Evolutionary conservation across 92 coral and sea anemone species (phyloP).

Genomic region (Virgularia gustaviana): DNA sequence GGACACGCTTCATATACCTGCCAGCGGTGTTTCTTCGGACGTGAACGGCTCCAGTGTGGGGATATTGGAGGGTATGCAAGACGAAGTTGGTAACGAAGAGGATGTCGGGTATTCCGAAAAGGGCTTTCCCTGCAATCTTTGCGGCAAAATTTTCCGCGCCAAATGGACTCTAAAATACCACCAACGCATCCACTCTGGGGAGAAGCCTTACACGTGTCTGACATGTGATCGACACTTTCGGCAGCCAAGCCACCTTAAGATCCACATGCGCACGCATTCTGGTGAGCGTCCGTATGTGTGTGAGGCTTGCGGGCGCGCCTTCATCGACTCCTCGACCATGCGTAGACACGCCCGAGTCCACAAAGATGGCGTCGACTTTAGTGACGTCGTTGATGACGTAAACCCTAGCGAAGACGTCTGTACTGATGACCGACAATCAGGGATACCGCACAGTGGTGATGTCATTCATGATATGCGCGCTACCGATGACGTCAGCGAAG

Average conservation of each 20-base stretch:
- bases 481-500: not conserved
- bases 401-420: not conserved
- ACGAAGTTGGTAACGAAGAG: constrained; percentile 7
- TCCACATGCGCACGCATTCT: constrained; percentile 31
- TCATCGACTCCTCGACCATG: constrained; percentile 35
- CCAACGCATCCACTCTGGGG: constrained; percentile 28
- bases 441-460: too few species aligned
- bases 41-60: not conserved
- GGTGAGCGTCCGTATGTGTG: constrained; percentile 26
- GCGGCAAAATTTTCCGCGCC: constrained; percentile 34
- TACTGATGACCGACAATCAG: too few species aligned
- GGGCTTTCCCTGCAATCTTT: constrained; percentile 13
- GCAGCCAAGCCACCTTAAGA: constrained; percentile 28
- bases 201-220: constrained; percentile 34
- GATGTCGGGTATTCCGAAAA: too few species aligned
- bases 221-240: constrained; percentile 45
- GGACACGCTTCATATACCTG: too few species aligned
- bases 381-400: constrained; percentile 7
- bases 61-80: not conserved
- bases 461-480: not conserved
- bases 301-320: constrained; percentile 35
- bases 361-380: constrained; percentile 26
- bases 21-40: constrained; percentile 3
- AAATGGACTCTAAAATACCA: constrained; percentile 36
- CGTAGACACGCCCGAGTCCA: constrained; percentile 21